Conservation (phyloP, 2,888 invertebrate genomes). For the Leptarthrus brevirostris region DNA sequence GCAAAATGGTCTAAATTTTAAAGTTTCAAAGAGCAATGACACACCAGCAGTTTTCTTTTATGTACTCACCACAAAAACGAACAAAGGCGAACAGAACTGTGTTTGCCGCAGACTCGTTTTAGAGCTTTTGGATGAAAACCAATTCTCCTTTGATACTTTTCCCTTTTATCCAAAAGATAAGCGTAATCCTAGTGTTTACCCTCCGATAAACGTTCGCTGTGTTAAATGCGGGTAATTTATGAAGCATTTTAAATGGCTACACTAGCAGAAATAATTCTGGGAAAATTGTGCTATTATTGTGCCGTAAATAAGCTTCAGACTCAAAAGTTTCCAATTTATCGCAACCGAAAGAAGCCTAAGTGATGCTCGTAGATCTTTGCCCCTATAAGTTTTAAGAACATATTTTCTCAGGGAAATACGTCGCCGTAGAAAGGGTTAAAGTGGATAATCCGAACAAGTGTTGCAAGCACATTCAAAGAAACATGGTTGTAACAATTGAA, state of each 20-base stretch:
- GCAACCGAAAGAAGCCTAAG: slow-evolving; percentile 30
- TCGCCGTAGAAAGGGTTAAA: slow-evolving; percentile 39
- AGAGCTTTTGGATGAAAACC: not conserved
- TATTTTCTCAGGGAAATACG: slow-evolving; percentile 36
- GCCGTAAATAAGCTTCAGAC: slow-evolving; percentile 26
- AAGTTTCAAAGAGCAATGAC: no score
- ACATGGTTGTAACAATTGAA: slow-evolving; percentile 19
- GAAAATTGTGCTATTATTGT: slow-evolving; percentile 42
- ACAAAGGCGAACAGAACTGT: no score
- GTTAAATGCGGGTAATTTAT: slow-evolving; percentile 29
- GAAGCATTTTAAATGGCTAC: slow-evolving; percentile 25
- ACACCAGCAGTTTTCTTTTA: no score
- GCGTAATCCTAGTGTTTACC: not conserved
- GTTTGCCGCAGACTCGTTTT: not conserved
- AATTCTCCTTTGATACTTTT: not conserved
- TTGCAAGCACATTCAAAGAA: slow-evolving; percentile 9
- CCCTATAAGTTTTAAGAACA: slow-evolving; percentile 37
- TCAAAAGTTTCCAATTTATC: slow-evolving; percentile 37
- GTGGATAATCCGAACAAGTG: slow-evolving; percentile 13
- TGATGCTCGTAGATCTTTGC: slow-evolving; percentile 29
- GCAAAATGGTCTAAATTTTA: no score
- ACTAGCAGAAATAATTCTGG: slow-evolving; percentile 29
- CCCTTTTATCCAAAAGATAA: not conserved
- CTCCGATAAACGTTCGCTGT: slow-evolving; percentile 12
- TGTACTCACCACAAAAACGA: no score